Percentiles rank a stretch among this genome's conserved stretches.
phyloP scores from a whole-genome alignment of 2,797 vertebrate species.

The Antrozous pallidus region DNA sequence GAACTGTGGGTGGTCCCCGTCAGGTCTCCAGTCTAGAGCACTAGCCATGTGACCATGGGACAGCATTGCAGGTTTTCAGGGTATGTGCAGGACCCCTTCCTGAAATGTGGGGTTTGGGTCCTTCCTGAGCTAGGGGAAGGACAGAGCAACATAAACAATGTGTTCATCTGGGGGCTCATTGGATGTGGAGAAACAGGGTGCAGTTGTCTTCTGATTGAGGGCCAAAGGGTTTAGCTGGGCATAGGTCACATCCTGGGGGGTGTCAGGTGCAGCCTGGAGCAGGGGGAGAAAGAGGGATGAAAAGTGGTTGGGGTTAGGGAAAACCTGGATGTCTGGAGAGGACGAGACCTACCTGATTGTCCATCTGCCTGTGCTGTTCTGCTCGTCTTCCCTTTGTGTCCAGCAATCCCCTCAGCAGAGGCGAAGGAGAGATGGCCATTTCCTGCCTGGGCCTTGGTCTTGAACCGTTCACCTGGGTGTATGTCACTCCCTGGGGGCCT shows the following conservation, averaged over 20 bases:
- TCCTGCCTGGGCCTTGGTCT: not conserved
- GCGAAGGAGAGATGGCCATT: accelerated
- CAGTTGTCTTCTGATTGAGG: not conserved
- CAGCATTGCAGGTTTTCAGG: accelerated
- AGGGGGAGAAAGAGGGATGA: not conserved
- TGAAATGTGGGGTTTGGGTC: not conserved
- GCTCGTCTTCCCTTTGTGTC: not conserved
- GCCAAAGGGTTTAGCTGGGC: not conserved
- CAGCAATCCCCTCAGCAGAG: accelerated
- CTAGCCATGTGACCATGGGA: not conserved
- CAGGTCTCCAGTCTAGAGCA: not conserved
- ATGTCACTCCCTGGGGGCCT: accelerated
- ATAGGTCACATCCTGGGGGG: not conserved
- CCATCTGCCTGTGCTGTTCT: not conserved
- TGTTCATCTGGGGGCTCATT: not conserved
- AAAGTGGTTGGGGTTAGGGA: not conserved
- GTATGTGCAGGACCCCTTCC: not conserved
- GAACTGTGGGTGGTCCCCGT: too few relatives aligned
- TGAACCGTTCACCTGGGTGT: accelerated
- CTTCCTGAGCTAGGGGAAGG: not conserved
- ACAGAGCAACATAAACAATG: not conserved
- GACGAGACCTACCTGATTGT: not conserved
- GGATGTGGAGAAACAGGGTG: not conserved
- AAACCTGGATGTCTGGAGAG: accelerated
- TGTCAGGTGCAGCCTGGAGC: not conserved